Base-by-base conservation (phyloP, 2,888 invertebrate genomes). In the Rhaphigaster nebulosa region DNA sequence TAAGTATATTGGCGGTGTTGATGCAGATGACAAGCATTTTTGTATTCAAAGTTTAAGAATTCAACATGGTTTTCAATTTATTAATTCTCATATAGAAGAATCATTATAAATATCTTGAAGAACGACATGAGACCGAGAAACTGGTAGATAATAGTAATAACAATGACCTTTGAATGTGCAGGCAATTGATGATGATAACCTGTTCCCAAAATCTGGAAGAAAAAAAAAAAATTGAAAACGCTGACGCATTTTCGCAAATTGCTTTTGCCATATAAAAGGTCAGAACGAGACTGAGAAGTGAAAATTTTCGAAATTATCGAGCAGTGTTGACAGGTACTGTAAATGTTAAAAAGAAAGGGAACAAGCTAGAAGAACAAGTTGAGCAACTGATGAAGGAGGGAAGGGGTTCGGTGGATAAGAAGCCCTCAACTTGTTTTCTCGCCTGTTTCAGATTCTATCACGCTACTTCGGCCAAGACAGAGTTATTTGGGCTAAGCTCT, bases 381-480 rank as follows among this genome's bases (percentile, higher is more conserved):
- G n/a, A 60, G 60, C 8, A 60, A 60, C 60, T n/a, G 60, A 60
- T n/a, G 60, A 60, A 60, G 4, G 29, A 29, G 13, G n/a, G 65
- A n/a, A 29, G 65, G 70, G 70, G 20, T 6, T 34, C 8, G 23
- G 23, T 0, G 20, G 26, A 18, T 34, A 76, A 76, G 70, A 23
- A 76, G 70, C 34, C 38, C 15, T 2, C 34, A 76, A 76, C 34
- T 38, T 76, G 70, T n/a, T n/a, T n/a, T n/a, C n/a, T n/a, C n/a
- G n/a, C n/a, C n/a, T n/a, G n/a, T 76, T 76, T 76, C 34, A 38
- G 70, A 76, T 76, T 15, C 34, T 38, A 76, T 76, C 70, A 76
- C 70, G 70, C 70, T 23, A 76, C 34, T 76, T 76, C 10, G 2
- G 20, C 8, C 13, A 38, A 38, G 34, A 10, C 1, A 6, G 70